Evolutionary conservation across 2,797 vertebrate genomes (phyloP).

Genomic region (Dromococcyx pavoninus): DNA sequence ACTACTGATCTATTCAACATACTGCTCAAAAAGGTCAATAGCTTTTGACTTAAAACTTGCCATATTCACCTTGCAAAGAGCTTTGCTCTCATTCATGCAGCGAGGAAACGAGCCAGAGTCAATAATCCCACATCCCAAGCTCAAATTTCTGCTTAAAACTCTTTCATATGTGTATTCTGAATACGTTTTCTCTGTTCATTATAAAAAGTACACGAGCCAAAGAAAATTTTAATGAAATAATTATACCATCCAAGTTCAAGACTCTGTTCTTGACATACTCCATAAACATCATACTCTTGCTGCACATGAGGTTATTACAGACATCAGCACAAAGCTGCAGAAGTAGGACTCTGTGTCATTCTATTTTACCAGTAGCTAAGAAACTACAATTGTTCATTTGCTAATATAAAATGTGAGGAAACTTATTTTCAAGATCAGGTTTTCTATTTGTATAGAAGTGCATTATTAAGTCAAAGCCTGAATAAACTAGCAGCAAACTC

Average conservation of each 20-base stretch:
- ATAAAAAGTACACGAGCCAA: slow-evolving; percentile 6
- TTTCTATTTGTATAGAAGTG: neutral
- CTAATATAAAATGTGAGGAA: neutral
- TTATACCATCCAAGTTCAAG: neutral
- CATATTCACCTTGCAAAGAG: slow-evolving; percentile 12
- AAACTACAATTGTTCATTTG: neutral
- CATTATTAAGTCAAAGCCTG: neutral
- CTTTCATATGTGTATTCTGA: slow-evolving; percentile 11
- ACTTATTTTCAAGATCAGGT: neutral
- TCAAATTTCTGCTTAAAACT: slow-evolving; percentile 42
- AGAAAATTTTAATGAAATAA: slow-evolving; percentile 43
- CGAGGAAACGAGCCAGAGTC: slow-evolving; percentile 36
- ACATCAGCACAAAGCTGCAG: neutral
- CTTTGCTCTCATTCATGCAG: slow-evolving; percentile 16
- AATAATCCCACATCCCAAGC: neutral
- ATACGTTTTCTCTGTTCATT: slow-evolving; percentile 38
- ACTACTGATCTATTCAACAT: neutral
- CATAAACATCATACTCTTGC: neutral
- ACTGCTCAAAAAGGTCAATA: neutral
- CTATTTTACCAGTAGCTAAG: neutral
- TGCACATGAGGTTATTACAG: neutral
- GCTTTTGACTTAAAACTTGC: slow-evolving; percentile 17
- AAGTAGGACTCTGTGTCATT: neutral
- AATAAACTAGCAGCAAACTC: neutral
- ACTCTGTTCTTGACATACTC: neutral